phyloP scores from a whole-genome alignment of 2,113 vertebrate genomes.

The Misgurnus mizolepis region DNA sequence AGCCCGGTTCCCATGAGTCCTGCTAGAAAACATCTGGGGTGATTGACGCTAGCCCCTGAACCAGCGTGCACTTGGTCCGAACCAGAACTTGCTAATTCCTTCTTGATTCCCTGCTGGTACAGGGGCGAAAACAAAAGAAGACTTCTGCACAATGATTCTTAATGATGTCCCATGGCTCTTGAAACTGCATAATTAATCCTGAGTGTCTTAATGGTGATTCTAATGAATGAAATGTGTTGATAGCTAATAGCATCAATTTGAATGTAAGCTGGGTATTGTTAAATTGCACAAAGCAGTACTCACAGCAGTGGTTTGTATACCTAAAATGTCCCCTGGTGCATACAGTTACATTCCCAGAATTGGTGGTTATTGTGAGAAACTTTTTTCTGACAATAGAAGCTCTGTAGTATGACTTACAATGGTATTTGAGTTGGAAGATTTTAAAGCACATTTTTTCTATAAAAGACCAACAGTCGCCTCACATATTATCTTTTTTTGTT shows the following conservation, averaged over 20 bases:
- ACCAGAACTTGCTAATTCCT: background rate
- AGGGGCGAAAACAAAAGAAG: background rate
- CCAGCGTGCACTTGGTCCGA: slow-evolving; percentile 39
- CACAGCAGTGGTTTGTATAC: background rate
- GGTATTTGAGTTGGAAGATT: slow-evolving; percentile 15
- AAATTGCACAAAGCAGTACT: background rate
- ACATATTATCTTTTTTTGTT: background rate
- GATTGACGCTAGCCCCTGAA: slow-evolving; percentile 43
- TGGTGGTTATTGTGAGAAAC: background rate
- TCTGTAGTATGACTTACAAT: slow-evolving; percentile 5
- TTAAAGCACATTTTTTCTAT: slow-evolving; percentile 11
- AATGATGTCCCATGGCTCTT: slow-evolving; percentile 6
- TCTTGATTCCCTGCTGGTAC: slow-evolving; percentile 21
- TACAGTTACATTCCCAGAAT: slow-evolving; percentile 19
- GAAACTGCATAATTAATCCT: background rate
- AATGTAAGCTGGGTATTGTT: background rate
- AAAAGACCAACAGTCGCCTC: background rate
- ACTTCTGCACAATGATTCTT: slow-evolving; percentile 9
- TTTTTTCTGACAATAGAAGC: background rate
- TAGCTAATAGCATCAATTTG: background rate
- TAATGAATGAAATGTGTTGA: background rate
- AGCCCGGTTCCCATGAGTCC: slow-evolving; percentile 60
- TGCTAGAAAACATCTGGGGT: slow-evolving; percentile 46
- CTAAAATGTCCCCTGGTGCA: slow-evolving; percentile 9
- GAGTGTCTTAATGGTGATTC: slow-evolving; percentile 5